phyloP scores from a whole-genome alignment of 2,888 invertebrate genomes.

The Mystacides longicornis region DNA sequence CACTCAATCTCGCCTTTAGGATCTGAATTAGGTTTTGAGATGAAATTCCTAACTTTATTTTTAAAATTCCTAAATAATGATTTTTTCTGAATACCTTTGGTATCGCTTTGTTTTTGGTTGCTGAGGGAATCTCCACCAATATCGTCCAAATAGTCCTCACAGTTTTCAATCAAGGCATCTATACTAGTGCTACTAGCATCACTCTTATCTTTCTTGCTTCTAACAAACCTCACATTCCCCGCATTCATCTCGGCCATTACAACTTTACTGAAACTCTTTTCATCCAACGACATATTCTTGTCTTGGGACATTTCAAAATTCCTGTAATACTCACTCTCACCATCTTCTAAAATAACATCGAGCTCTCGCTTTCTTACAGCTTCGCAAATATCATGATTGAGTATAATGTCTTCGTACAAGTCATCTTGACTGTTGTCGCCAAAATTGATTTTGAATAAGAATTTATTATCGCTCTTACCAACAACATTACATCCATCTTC shows the following conservation, averaged over 20 bases:
- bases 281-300: slow-evolving; percentile 18
- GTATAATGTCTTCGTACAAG: slow-evolving; percentile 27
- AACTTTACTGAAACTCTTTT: slow-evolving; percentile 12
- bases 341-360: slow-evolving; percentile 45
- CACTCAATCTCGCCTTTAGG: slow-evolving; percentile 38
- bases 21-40: slow-evolving; percentile 30
- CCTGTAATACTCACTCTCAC: slow-evolving; percentile 45
- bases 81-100: slow-evolving; percentile 34
- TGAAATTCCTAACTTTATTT: slow-evolving; percentile 32
- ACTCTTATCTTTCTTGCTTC: slow-evolving; percentile 12
- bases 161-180: slow-evolving; percentile 32
- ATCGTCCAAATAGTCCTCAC: slow-evolving; percentile 30
- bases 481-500: slow-evolving; percentile 21
- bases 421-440: slow-evolving; percentile 27
- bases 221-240: slow-evolving; percentile 20
- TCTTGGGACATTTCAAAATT: slow-evolving; percentile 35
- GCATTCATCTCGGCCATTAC: slow-evolving; percentile 20
- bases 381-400: slow-evolving; percentile 33
- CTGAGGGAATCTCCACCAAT: background rate
- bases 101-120: slow-evolving; percentile 1
- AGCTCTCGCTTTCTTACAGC: slow-evolving; percentile 32
- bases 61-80: slow-evolving; percentile 42
- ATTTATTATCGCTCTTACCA: slow-evolving; percentile 20
- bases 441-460: slow-evolving; percentile 21
- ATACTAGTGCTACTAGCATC: slow-evolving; percentile 6